Evolutionary conservation across 2,797 vertebrate genomes (phyloP).

Genomic region (Helicolenus hilgendorfi): DNA sequence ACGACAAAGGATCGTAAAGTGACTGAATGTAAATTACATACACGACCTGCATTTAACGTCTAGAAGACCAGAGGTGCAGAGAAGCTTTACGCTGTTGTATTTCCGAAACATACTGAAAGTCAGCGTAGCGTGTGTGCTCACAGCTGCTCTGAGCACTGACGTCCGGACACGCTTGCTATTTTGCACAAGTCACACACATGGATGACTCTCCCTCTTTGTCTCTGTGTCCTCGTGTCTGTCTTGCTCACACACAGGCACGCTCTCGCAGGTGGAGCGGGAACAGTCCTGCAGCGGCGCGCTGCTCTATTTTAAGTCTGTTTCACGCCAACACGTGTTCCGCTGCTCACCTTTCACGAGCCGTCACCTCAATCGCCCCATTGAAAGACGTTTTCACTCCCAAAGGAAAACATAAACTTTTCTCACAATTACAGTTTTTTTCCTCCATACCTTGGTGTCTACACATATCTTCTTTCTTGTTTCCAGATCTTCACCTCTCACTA

Average conservation of each 20-base stretch:
- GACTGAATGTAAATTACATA: slow-evolving; percentile 21
- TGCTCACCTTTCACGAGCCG: slow-evolving; percentile 17
- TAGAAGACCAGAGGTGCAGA: slow-evolving; percentile 46
- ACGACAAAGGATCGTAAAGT: slow-evolving; percentile 14
- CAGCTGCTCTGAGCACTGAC: slow-evolving; percentile 78
- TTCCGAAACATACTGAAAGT: slow-evolving; percentile 60
- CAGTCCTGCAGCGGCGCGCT: slow-evolving; percentile 63
- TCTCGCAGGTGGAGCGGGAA: slow-evolving; percentile 69
- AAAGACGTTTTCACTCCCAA: background rate
- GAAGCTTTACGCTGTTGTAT: slow-evolving; percentile 34
- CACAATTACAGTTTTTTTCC: slow-evolving; percentile 1
- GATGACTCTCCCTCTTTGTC: slow-evolving; percentile 66
- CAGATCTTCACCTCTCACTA: slow-evolving; percentile 40
- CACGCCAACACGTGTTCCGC: slow-evolving; percentile 47
- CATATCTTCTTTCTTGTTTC: background rate
- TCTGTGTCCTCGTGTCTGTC: slow-evolving; percentile 61
- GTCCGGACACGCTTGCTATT: slow-evolving; percentile 66
- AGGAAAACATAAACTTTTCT: background rate
- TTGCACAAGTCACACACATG: slow-evolving; percentile 76
- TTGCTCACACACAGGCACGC: slow-evolving; percentile 13
- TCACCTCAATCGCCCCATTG: background rate
- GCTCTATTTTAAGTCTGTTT: slow-evolving; percentile 75
- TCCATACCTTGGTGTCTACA: slow-evolving; percentile 1
- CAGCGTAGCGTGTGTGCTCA: slow-evolving; percentile 66
- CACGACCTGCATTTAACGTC: slow-evolving; percentile 36